A percentile compares a stretch with the other conserved stretches of the same genome.
phyloP scores from a whole-genome alignment of 2,113 vertebrate species.

The Percopsis transmontana region DNA sequence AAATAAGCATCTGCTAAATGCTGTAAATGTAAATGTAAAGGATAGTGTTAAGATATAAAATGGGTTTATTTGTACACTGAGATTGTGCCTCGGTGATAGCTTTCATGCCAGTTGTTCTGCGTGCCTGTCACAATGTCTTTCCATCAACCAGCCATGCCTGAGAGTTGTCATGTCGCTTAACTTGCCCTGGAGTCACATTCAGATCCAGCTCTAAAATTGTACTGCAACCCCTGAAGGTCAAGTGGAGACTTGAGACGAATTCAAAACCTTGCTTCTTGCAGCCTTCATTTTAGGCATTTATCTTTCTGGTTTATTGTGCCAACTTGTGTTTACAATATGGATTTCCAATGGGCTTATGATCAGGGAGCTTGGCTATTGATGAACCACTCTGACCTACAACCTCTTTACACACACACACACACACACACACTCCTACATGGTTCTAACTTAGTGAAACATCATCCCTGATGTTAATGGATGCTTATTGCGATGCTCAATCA shows the following conservation, averaged over 20 bases:
- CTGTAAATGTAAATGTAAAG: too few relatives aligned
- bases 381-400: conserved; percentile 18
- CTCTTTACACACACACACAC: not conserved
- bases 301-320: not conserved
- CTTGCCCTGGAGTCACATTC: conserved; percentile 29
- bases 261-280: not conserved
- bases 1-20: too few relatives aligned
- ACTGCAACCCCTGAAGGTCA: conserved; percentile 13
- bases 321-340: not conserved
- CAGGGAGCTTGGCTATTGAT: conserved; percentile 24
- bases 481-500: conserved; percentile 15
- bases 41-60: conserved; percentile 25
- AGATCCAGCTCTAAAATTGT: conserved; percentile 9
- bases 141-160: conserved; percentile 19
- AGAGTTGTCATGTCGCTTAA: conserved; percentile 18
- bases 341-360: conserved; percentile 16
- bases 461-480: conserved; percentile 18
- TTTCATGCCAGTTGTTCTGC: conserved; percentile 31
- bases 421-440: not conserved
- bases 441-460: conserved; percentile 7
- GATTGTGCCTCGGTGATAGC: conserved; percentile 25
- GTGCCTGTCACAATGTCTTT: conserved; percentile 43
- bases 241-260: conserved; percentile 18
- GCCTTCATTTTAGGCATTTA: not conserved
- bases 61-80: conserved; percentile 26